Evolutionary conservation across 1,140 invertebrate genomes (phyloP).

Genomic region (Drosophila nigrodunni): DNA sequence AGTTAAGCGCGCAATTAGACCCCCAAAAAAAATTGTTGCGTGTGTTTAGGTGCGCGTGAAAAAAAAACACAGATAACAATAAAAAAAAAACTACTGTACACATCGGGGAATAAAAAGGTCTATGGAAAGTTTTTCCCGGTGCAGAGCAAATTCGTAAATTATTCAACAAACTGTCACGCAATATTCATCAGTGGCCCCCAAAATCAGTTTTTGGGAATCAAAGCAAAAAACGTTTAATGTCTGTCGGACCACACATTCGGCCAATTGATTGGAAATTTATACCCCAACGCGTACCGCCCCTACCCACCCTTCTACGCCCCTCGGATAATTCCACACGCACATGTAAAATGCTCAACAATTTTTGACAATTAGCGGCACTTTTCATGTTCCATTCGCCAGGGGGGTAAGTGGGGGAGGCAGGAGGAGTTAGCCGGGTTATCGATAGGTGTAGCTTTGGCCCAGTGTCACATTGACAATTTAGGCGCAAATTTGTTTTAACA

Average conservation of each 20-base stretch:
- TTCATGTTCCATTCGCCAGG: slow-evolving; percentile 61
- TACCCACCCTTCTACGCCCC: neutral
- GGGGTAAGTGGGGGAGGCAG: neutral
- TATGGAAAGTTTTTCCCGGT: slow-evolving; percentile 50
- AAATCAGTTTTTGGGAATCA: slow-evolving; percentile 59
- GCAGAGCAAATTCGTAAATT: slow-evolving; percentile 69
- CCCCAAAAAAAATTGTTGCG: slow-evolving; percentile 73
- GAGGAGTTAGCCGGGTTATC: slow-evolving; percentile 31
- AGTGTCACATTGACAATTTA: slow-evolving; percentile 79
- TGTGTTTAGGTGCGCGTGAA: slow-evolving; percentile 81
- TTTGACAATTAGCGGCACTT: slow-evolving; percentile 83
- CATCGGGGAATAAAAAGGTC: slow-evolving; percentile 4
- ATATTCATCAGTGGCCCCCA: slow-evolving; percentile 52
- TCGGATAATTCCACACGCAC: slow-evolving; percentile 51
- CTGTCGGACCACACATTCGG: slow-evolving; percentile 56
- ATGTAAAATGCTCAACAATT: slow-evolving; percentile 74
- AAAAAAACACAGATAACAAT: slow-evolving; percentile 36
- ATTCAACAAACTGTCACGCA: slow-evolving; percentile 83
- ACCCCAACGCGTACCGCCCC: neutral
- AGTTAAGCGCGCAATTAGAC: slow-evolving; percentile 73
- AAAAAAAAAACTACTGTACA: neutral
- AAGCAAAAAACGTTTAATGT: slow-evolving; percentile 62
- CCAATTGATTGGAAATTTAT: slow-evolving; percentile 68
- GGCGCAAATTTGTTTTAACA: slow-evolving; percentile 80
- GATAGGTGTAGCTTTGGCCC: slow-evolving; percentile 24